phyloP scores from a whole-genome alignment of 1,140 invertebrate genomes.

The Leptinotarsa defecta region DNA sequence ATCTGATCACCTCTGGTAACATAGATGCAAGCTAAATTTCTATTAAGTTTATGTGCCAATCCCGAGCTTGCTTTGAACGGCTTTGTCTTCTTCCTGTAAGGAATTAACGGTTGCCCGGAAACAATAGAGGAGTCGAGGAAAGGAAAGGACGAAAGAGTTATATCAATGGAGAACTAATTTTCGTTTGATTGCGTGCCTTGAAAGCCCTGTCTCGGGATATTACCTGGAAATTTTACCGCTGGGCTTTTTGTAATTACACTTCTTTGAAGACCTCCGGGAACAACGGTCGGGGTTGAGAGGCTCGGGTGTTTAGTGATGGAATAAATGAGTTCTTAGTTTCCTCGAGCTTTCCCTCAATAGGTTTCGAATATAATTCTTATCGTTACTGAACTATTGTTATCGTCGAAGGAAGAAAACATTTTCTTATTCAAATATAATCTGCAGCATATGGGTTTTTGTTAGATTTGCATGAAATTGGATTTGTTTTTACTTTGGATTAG shows the following conservation, averaged over 20 bases:
- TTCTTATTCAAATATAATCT: too few species aligned
- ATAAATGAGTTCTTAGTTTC: not conserved
- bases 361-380: not conserved
- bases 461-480: too few species aligned
- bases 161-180: conserved; percentile 7
- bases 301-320: not conserved
- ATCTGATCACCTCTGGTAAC: too few species aligned
- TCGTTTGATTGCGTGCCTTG: not conserved
- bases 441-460: too few species aligned
- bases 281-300: not conserved
- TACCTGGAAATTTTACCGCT: conserved; percentile 6
- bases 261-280: not conserved
- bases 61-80: too few species aligned
- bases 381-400: too few species aligned
- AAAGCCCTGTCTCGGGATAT: conserved; percentile 1
- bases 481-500: too few species aligned
- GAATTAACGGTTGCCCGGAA: not conserved
- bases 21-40: too few species aligned
- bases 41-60: too few species aligned
- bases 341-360: not conserved
- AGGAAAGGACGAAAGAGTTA: not conserved
- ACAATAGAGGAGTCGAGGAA: not conserved
- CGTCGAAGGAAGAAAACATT: too few species aligned
- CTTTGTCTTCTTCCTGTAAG: not conserved
- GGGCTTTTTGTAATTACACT: conserved; percentile 3